Conservation (phyloP, 2,113 vertebrate genomes). For the Pituophis catenifer region DNA sequence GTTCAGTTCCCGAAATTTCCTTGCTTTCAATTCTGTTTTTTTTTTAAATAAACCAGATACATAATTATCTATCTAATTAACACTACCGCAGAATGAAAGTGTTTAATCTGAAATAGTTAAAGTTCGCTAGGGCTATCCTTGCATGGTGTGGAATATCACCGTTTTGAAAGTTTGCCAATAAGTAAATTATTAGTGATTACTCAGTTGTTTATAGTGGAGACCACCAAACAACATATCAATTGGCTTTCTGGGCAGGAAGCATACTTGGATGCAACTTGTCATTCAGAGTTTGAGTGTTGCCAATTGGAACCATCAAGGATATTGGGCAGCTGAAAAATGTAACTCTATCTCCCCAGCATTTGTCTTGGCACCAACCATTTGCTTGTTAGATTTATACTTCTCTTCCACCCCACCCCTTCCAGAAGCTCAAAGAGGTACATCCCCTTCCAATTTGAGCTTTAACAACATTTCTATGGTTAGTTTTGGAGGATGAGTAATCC, state of each 20-base stretch:
- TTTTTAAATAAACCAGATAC: neutral
- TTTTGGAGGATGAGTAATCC: neutral
- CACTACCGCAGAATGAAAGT: neutral
- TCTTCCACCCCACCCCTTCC: neutral
- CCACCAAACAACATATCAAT: neutral
- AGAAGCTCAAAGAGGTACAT: neutral
- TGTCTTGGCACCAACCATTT: neutral
- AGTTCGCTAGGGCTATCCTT: neutral
- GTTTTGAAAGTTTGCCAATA: neutral
- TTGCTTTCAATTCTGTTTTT: conserved; percentile 6
- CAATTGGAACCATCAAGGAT: neutral
- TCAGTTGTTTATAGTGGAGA: neutral
- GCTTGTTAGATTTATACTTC: neutral
- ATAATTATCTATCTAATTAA: conserved; percentile 31
- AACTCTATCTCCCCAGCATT: neutral
- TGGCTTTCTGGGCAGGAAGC: neutral
- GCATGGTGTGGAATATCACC: neutral
- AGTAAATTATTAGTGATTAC: neutral
- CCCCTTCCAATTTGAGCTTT: neutral
- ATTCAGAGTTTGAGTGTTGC: neutral
- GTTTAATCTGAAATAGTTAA: neutral
- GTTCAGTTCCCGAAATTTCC: neutral
- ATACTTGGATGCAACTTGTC: neutral
- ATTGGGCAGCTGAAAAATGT: neutral
- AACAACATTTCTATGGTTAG: neutral